phyloP scores from a whole-genome alignment of 2,113 vertebrate genomes.

The Brachypteracias leptosomus region DNA sequence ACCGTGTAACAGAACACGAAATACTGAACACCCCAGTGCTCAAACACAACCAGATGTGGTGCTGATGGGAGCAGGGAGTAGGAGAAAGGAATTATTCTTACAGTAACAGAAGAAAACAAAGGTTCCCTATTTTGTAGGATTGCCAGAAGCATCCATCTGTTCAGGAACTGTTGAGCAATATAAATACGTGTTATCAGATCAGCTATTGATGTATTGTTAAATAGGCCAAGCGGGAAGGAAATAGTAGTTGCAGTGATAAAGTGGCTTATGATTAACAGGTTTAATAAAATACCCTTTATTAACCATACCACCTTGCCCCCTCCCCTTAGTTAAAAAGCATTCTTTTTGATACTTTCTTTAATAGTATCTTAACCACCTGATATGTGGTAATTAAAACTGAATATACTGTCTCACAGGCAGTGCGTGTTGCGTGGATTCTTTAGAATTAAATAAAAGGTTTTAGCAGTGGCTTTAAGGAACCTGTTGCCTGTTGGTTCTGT shows the following conservation, averaged over 20 bases:
- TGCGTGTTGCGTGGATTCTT: rapidly evolving
- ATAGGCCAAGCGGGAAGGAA: neutral
- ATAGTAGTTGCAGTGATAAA: neutral
- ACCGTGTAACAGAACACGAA: rapidly evolving
- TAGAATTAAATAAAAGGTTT: neutral
- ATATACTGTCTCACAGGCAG: too few relatives aligned
- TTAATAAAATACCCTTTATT: neutral
- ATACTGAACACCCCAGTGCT: neutral
- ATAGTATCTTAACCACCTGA: neutral
- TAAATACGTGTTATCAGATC: rapidly evolving
- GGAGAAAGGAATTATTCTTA: neutral
- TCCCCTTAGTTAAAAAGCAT: neutral
- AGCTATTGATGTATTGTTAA: neutral
- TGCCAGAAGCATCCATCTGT: neutral
- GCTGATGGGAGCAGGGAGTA: rapidly evolving
- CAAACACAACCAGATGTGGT: too few relatives aligned
- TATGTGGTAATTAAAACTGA: neutral
- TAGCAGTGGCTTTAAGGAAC: neutral
- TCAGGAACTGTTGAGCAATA: neutral
- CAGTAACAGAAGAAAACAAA: neutral
- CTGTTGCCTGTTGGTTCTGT: rapidly evolving
- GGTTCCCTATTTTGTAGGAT: rapidly evolving
- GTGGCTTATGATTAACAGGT: neutral
- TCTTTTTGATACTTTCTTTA: neutral
- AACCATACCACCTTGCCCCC: neutral